Percentiles rank a stretch among this genome's conserved stretches.
Conservation (phyloP, 1,140 invertebrate species). For the Sycophaga agraensis region DNA sequence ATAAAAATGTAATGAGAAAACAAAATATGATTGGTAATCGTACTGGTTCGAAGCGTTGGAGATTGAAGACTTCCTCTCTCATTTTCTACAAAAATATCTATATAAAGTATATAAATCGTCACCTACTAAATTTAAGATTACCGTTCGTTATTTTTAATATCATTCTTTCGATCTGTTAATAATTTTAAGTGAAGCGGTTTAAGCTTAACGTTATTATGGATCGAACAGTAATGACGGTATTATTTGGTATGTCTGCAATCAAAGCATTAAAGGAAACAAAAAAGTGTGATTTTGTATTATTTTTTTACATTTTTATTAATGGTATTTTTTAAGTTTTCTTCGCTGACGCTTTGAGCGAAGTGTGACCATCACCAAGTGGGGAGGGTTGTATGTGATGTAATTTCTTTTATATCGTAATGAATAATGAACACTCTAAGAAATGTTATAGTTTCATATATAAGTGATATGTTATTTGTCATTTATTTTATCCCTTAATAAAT, state of each 20-base stretch:
- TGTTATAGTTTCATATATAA: constrained; percentile 61
- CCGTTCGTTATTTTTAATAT: not conserved
- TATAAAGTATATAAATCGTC: constrained; percentile 26
- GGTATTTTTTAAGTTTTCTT: constrained; percentile 28
- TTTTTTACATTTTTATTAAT: constrained; percentile 28
- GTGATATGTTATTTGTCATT: constrained; percentile 61
- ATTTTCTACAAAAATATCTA: constrained; percentile 25
- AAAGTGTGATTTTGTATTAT: constrained; percentile 31
- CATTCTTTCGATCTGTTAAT: constrained; percentile 38
- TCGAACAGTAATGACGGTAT: constrained; percentile 1
- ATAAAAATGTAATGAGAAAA: constrained; percentile 23
- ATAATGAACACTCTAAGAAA: constrained; percentile 58
- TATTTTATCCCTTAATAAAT: constrained; percentile 61
- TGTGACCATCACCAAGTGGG: constrained; percentile 38
- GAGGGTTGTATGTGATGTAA: constrained; percentile 57
- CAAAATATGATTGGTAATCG: constrained; percentile 23
- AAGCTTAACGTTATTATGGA: constrained; percentile 47
- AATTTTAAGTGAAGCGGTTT: constrained; percentile 51
- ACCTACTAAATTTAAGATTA: not conserved
- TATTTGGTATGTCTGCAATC: no score
- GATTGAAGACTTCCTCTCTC: constrained; percentile 29
- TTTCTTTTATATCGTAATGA: constrained; percentile 59
- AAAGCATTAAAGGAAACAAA: constrained; percentile 1
- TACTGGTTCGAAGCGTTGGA: constrained; percentile 29
- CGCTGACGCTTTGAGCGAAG: constrained; percentile 34